Conservation (phyloP, 2,113 vertebrate genomes). For the Lampris megalopsis region DNA sequence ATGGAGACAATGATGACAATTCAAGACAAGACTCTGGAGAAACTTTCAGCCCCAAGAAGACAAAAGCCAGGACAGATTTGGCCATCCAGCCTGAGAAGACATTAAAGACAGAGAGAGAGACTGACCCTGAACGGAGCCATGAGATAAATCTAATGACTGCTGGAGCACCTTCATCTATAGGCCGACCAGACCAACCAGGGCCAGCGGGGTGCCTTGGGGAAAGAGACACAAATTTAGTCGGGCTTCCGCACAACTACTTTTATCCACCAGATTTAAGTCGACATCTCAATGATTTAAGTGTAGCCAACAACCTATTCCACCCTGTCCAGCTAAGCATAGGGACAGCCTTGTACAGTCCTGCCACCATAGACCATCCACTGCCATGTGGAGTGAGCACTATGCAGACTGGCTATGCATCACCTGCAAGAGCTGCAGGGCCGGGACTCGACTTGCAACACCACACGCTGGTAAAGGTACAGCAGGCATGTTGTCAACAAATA, state of each 20-base stretch:
- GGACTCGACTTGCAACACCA: slow-evolving; percentile 87
- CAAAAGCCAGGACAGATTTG: slow-evolving; percentile 65
- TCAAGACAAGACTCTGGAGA: slow-evolving; percentile 71
- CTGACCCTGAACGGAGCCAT: slow-evolving; percentile 79
- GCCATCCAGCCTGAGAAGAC: slow-evolving; percentile 59
- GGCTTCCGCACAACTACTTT: slow-evolving; percentile 78
- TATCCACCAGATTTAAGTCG: slow-evolving; percentile 79
- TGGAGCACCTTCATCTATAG: slow-evolving; percentile 61
- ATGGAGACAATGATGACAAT: slow-evolving; percentile 80
- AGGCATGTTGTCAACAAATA: too few species aligned
- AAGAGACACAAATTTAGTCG: slow-evolving; percentile 75
- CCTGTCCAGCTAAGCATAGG: slow-evolving; percentile 86
- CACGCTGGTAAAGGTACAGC: slow-evolving; percentile 86
- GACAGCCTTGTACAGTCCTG: slow-evolving; percentile 82
- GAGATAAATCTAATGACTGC: slow-evolving; percentile 73
- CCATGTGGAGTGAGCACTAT: slow-evolving; percentile 77
- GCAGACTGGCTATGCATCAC: slow-evolving; percentile 54
- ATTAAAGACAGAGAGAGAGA: slow-evolving; percentile 76
- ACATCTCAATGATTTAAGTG: slow-evolving; percentile 80
- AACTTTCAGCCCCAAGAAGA: slow-evolving; percentile 72
- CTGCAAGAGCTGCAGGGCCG: slow-evolving; percentile 78
- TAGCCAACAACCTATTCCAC: slow-evolving; percentile 80
- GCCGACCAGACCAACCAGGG: slow-evolving; percentile 62
- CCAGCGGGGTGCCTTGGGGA: slow-evolving; percentile 73
- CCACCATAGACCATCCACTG: slow-evolving; percentile 76